These are phyloP conservation scores for Tinamus guttatus DNA, from an alignment of 2,113 vertebrate species.

Conservation along the genomic window DNA sequence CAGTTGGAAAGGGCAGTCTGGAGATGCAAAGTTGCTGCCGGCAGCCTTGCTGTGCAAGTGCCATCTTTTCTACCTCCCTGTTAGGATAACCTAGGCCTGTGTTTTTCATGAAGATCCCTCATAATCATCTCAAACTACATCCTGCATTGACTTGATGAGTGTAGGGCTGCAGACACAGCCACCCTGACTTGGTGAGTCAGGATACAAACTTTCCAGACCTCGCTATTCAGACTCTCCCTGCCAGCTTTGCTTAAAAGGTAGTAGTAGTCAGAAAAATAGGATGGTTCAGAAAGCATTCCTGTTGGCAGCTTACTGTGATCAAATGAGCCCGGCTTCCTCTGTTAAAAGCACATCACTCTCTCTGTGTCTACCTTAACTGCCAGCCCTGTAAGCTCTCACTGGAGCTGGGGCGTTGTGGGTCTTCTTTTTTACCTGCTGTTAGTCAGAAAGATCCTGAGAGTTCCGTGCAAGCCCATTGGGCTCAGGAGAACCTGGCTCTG, in stretches of 20 bases:
- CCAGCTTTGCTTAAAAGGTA: not conserved
- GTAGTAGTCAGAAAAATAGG: not conserved
- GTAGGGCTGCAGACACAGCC: not conserved
- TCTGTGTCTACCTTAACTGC: not conserved
- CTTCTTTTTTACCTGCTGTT: not conserved
- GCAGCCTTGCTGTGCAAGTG: not conserved
- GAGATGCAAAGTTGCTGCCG: not conserved
- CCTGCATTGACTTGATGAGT: not conserved
- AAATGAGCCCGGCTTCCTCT: not conserved
- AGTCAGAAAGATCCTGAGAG: not conserved
- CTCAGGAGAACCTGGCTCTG: not conserved
- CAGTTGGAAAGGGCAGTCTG: not conserved
- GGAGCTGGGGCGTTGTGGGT: not conserved
- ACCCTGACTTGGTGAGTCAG: not conserved
- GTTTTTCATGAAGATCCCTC: not conserved
- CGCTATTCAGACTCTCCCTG: not conserved
- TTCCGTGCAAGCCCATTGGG: not conserved
- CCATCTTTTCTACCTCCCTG: not conserved
- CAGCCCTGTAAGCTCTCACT: not conserved
- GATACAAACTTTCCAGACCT: not conserved
- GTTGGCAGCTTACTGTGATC: not conserved
- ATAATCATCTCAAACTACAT: not conserved
- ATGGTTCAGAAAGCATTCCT: not conserved
- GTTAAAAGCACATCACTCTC: not conserved
- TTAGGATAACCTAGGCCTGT: not conserved